Base-by-base conservation (phyloP, 2,113 vertebrate species). In the Rhea pennata region DNA sequence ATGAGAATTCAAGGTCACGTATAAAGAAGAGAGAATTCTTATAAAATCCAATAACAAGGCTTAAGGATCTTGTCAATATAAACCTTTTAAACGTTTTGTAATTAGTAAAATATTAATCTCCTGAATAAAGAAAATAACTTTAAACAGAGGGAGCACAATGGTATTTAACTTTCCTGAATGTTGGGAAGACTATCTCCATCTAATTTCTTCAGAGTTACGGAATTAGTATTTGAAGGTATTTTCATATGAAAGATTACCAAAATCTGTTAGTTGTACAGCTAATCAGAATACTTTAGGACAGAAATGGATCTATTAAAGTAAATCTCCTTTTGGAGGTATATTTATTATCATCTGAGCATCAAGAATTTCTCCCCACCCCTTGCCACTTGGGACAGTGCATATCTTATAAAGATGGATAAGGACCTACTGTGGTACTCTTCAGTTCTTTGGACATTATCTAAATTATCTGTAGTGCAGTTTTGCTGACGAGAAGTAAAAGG, bases 1-100 rank as follows among this genome's bases (percentile, higher is more conserved):
- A 87, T 87, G 64, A 92, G 88, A 95, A 76, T 36, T 83, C 74
- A 39, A 23, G 71, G 74, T 70, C 62, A 78, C n/a, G 23, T 79
- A 75, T 71, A 93, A 67, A 94, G 44, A 96, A n/a, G 24, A 82
- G 58, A 82, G 26, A 85, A 89, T 95, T 83, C 15, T 76, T 85
- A 53, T 72, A 67, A 79, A 92, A 95, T 24, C 59, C 54, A 88
- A 69, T 87, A 90, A 84, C 7, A 20, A 50, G 36, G 31, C 8
- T 95, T 88, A 78, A 88, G 89, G 29, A 82, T 91, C 90, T 87
- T 94, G 24, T 66, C 73, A 85, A 40, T 79, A 46, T 14, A 73
- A 86, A 87, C 15, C 76, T 90, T 11, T 36, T 2, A 79, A 76
- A 46, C 15, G n/a, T 67, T 82, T 84, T 91, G 73, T 87, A 86